Conservation (phyloP, 2,797 vertebrate species). For the Agapornis canus region DNA sequence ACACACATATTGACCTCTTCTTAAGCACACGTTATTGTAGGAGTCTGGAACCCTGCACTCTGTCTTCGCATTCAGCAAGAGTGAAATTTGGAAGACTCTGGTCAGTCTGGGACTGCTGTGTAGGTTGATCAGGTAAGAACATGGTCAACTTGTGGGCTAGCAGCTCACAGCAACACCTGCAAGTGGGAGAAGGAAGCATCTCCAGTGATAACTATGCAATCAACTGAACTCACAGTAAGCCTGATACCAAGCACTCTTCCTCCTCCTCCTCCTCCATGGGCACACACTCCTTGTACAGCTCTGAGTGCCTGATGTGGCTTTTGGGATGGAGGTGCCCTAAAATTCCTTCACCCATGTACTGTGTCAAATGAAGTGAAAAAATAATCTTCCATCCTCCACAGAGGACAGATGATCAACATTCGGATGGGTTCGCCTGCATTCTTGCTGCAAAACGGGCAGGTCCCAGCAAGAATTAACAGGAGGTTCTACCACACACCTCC, state of each 20-base stretch:
- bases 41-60: neutral
- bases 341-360: neutral
- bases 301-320: neutral
- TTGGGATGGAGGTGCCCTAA: neutral
- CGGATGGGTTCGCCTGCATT: slow-evolving; percentile 58
- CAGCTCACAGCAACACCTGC: neutral
- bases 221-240: neutral
- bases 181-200: neutral
- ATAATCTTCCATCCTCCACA: neutral
- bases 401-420: slow-evolving; percentile 39
- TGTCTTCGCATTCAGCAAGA: neutral
- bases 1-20: neutral
- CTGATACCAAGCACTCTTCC: neutral
- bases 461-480: slow-evolving; percentile 66
- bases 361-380: slow-evolving; percentile 16
- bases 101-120: neutral
- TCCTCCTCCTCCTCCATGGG: neutral
- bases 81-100: neutral
- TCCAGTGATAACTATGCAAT: neutral
- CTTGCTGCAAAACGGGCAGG: slow-evolving; percentile 70
- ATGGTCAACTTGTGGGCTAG: neutral
- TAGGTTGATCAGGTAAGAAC: neutral
- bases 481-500: slow-evolving; percentile 67
- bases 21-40: neutral
- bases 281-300: neutral